Evolutionary conservation across 2,113 vertebrate species (phyloP), one percentile per base, ranked within the genome.

Genomic region (Platycercus adscitus): DNA sequence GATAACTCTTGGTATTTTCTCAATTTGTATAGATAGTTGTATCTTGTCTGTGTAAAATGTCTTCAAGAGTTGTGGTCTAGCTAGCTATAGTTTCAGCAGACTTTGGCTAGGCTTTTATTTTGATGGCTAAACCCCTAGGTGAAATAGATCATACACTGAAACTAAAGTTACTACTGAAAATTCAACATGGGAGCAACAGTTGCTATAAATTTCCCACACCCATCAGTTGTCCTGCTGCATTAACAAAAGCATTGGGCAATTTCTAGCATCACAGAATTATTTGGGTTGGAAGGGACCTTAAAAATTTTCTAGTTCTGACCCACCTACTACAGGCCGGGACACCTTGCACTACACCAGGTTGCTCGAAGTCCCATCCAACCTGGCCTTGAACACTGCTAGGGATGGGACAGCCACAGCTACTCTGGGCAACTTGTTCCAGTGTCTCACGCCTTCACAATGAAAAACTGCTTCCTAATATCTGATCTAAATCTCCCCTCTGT

Each of bases 1-100:
- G 76, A 91, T 90, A 83, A 88, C 25, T 88, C 35, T 29, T 55
- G 29, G 29, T 75, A 88, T 90, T 92, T 90, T 93, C 69, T 60
- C 65, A 78, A 71, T 65, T 89, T 81, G 13, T 81, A 47, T 4
- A 77, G 55, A 39, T 26, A 61, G 41, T 35, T 88, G 9, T 63
- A 60, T 63, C 41, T 71, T 66, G 20, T 71, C 64, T 47, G 5
- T 25, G 15, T 69, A 47, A 75, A 65, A 64, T 11, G 10, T 23
- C 60, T 75, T 84, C 39, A 56, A 61, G 43, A 88, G 43, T 19
- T 50, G 19, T 50, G 23, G 12, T 70, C 29, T 13, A 71, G 64
- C 46, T 47, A 76, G n/a, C 35, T 84, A 13, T 8, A 77, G 28
- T 63, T 91, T 52, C 61, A 93, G 19, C 26, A 78, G 37, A 37